A percentile compares a stretch with the other conserved stretches of the same genome.
These are phyloP conservation scores for Panurus biarmicus DNA, from an alignment of 2,113 vertebrate genomes.

Conservation along the genomic window DNA sequence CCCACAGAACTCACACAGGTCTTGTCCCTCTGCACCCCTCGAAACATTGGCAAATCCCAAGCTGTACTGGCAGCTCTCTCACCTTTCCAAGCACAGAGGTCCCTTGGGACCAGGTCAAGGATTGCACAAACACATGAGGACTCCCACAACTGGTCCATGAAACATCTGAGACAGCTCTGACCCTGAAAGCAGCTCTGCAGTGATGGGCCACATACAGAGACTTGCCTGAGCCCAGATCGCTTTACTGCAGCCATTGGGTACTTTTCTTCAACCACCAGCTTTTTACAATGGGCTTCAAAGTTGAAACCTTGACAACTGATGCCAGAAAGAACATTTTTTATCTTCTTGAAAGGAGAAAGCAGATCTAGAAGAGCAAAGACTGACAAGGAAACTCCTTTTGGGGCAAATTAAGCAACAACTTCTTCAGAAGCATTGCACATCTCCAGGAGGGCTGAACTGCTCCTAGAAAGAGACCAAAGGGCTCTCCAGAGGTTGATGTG, in stretches of 20 bases:
- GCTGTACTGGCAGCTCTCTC: background rate
- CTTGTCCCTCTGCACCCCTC: background rate
- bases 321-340: background rate
- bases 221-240: background rate
- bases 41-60: background rate
- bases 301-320: background rate
- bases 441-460: background rate
- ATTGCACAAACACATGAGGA: background rate
- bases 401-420: background rate
- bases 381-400: background rate
- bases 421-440: background rate
- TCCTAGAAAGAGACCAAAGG: background rate
- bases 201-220: background rate
- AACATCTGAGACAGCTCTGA: background rate
- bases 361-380: background rate
- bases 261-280: background rate
- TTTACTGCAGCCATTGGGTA: background rate
- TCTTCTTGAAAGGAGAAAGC: background rate
- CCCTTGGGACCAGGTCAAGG: background rate
- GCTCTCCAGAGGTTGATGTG: background rate
- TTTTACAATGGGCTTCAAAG: background rate
- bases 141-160: background rate
- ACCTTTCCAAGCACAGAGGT: background rate
- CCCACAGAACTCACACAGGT: background rate
- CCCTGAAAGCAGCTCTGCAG: background rate